A percentile compares a stretch with the other conserved stretches of the same genome.
phyloP scores from a whole-genome alignment of 1,140 invertebrate species.

The Leptopilina clavipes region DNA sequence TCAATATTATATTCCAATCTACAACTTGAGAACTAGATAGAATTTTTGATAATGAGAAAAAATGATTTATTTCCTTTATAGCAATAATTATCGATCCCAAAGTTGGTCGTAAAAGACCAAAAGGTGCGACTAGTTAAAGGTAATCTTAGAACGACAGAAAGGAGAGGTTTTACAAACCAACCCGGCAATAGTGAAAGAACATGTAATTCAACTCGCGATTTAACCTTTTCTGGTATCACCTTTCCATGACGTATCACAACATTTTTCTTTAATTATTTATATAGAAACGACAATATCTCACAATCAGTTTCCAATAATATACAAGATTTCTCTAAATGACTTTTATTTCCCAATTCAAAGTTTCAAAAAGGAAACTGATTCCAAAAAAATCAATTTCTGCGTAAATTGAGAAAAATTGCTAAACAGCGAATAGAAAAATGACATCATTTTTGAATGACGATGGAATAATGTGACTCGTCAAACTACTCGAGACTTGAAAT shows the following conservation, averaged over 20 bases:
- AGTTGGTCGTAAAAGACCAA: slow-evolving; percentile 28
- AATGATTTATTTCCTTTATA: neutral
- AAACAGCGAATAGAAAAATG: neutral
- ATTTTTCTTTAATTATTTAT: neutral
- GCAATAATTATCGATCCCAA: slow-evolving; percentile 49
- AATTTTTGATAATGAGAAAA: neutral
- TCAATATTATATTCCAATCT: neutral
- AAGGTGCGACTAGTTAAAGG: slow-evolving; percentile 34
- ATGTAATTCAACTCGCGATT: slow-evolving; percentile 54
- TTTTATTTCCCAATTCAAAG: no score
- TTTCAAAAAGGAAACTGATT: no score
- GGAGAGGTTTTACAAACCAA: slow-evolving; percentile 1
- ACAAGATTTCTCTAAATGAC: no score
- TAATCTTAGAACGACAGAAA: slow-evolving; percentile 44
- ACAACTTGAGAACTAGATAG: neutral
- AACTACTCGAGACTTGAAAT: slow-evolving; percentile 9
- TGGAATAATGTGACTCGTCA: slow-evolving; percentile 5
- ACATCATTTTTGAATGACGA: slow-evolving; percentile 8
- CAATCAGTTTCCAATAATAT: no score
- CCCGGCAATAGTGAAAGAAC: slow-evolving; percentile 31
- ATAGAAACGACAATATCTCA: neutral
- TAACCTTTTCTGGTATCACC: slow-evolving; percentile 56
- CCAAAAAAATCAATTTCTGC: no score
- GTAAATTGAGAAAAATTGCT: no score
- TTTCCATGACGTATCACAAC: slow-evolving; percentile 49